Conservation (phyloP, 2,888 invertebrate species). For the Orthosia gothica region DNA sequence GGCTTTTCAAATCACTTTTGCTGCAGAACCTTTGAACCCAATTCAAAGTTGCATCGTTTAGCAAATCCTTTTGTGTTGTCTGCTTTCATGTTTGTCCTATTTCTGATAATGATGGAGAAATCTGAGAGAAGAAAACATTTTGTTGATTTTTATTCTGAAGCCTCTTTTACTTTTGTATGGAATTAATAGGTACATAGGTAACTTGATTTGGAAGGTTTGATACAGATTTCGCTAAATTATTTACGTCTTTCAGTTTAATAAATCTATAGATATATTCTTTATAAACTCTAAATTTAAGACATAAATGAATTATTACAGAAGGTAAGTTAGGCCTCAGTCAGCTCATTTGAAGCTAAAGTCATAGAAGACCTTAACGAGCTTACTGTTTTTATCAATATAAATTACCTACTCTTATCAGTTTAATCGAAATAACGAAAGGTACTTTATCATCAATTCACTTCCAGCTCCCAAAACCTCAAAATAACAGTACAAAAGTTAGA, state of each 20-base stretch:
- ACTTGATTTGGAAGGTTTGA: too few relatives aligned
- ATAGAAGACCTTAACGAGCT: not conserved
- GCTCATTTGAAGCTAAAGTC: too few relatives aligned
- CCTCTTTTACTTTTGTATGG: too few relatives aligned
- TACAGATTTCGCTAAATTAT: too few relatives aligned
- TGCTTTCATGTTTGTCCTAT: slow-evolving; percentile 26
- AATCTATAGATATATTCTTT: too few relatives aligned
- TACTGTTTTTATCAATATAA: not conserved
- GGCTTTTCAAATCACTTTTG: slow-evolving; percentile 49
- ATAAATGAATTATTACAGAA: too few relatives aligned
- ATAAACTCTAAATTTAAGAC: too few relatives aligned
- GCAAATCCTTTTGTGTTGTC: slow-evolving; percentile 28
- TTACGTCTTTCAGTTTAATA: too few relatives aligned
- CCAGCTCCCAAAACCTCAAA: not conserved
- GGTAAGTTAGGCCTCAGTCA: too few relatives aligned
- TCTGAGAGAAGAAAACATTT: too few relatives aligned
- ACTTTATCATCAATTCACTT: not conserved
- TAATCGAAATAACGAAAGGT: not conserved
- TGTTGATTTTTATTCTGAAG: too few relatives aligned
- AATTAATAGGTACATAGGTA: too few relatives aligned
- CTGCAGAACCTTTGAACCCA: slow-evolving; percentile 46
- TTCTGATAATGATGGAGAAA: slow-evolving; percentile 12
- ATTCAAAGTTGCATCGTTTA: slow-evolving; percentile 15
- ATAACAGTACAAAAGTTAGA: not conserved
- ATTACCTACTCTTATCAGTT: not conserved